A percentile compares a stretch with the other conserved stretches of the same genome.
phyloP scores from a whole-genome alignment of 2,888 invertebrate species.

The Caenorhabditis plicata region DNA sequence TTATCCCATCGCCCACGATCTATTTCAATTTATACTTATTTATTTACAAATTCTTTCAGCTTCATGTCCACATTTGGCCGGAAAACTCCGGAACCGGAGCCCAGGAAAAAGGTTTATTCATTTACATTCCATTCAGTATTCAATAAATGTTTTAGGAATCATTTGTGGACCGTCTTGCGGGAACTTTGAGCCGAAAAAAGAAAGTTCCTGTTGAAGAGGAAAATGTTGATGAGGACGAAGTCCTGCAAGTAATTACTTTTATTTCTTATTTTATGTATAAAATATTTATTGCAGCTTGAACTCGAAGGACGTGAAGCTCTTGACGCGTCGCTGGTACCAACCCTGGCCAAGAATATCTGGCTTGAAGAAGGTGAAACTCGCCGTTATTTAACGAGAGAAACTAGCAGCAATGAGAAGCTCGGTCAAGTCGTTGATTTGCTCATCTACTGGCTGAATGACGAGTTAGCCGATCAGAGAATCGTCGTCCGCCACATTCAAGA shows the following conservation, averaged over 20 bases:
- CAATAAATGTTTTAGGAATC: slow-evolving; percentile 32
- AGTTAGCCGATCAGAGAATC: slow-evolving; percentile 89
- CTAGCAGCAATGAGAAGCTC: slow-evolving; percentile 79
- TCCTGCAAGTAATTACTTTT: slow-evolving; percentile 19
- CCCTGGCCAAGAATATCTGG: slow-evolving; percentile 50
- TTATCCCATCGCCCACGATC: slow-evolving; percentile 1
- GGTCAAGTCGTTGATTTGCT: slow-evolving; percentile 71
- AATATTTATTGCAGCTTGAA: slow-evolving; percentile 50
- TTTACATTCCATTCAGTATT: no score
- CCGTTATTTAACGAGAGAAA: slow-evolving; percentile 87
- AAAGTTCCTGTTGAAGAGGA: slow-evolving; percentile 39
- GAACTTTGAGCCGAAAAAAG: slow-evolving; percentile 58
- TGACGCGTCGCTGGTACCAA: slow-evolving; percentile 57
- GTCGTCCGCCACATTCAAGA: slow-evolving; percentile 92
- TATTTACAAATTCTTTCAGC: not conserved
- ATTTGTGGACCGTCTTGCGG: slow-evolving; percentile 57
- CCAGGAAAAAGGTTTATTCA: slow-evolving; percentile 3
- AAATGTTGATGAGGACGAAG: slow-evolving; percentile 36
- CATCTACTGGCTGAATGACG: slow-evolving; percentile 96
- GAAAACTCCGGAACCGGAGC: slow-evolving; percentile 15
- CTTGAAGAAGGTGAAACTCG: slow-evolving; percentile 85
- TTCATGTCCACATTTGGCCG: slow-evolving; percentile 11
- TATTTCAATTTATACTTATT: not conserved
- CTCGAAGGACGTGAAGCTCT: slow-evolving; percentile 63
- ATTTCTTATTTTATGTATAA: not conserved